A percentile compares a stretch with the other conserved stretches of the same genome.
Evolutionary conservation across 2,888 invertebrate genomes (phyloP).

Genomic region (Strigamia crassipes): DNA sequence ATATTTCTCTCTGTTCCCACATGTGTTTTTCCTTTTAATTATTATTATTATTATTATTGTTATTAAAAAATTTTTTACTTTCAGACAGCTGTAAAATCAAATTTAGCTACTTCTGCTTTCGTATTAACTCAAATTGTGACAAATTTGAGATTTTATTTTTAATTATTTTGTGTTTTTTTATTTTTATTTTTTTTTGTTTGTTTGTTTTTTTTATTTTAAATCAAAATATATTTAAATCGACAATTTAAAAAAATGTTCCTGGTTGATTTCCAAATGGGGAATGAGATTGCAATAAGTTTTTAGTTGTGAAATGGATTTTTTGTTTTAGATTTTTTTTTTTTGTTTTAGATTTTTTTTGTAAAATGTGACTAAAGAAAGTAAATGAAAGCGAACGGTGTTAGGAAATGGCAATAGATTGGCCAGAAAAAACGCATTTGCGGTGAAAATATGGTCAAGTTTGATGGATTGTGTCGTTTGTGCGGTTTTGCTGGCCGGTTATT

Average conservation of each 20-base stretch:
- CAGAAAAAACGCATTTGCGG: no score
- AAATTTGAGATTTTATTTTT: neutral
- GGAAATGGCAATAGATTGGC: slow-evolving; percentile 14
- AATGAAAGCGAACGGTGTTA: neutral
- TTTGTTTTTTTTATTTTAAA: no score
- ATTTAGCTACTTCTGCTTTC: neutral
- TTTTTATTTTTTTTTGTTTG: neutral
- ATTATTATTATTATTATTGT: neutral
- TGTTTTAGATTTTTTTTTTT: neutral
- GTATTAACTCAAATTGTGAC: neutral
- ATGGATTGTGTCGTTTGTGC: no score
- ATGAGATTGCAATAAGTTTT: slow-evolving; percentile 1
- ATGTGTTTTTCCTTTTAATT: neutral
- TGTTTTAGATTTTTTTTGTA: neutral
- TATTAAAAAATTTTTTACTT: neutral
- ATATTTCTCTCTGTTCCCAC: neutral
- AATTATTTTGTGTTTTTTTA: neutral
- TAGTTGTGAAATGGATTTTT: neutral
- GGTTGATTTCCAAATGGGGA: neutral
- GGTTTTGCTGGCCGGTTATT: neutral
- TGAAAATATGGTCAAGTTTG: no score
- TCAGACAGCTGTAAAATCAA: slow-evolving; percentile 11
- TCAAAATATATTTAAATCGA: slow-evolving; percentile 1
- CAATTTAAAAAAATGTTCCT: neutral
- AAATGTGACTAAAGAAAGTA: neutral